Base-by-base conservation (phyloP, 2,113 vertebrate genomes). In the Bothrops jararaca region DNA sequence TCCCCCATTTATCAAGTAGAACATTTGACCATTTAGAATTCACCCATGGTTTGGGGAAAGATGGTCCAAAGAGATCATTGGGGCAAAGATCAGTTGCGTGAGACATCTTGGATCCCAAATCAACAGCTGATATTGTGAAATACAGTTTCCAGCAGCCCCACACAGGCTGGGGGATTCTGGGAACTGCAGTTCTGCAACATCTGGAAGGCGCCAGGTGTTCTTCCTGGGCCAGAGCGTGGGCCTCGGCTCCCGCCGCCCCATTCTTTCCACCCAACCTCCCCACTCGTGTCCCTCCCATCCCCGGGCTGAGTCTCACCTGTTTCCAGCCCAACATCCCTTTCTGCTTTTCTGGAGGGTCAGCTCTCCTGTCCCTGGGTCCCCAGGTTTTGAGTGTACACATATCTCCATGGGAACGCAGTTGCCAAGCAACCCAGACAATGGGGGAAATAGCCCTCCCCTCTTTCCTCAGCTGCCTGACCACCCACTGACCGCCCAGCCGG, bases 351-450 rank as follows among this genome's bases (percentile, higher is more conserved):
- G 50, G 22, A 24, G 86, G 58, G n/a, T 34, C 74, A 80, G 34
- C 34, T 74, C n/a, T 6, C n/a, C 34, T 23, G 34, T 45, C 58
- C 24, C 29, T 45, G 12, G 5, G 58, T 52, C 54, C 58, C 48
- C 22, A 26, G 58, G 86, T 52, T 52, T 54, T 54, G n/a, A 23
- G 91, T 88, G 91, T 88, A 92, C 91, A 92, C 42, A 74, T 20
- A 18, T 88, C 86, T 88, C 91, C 91, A 88, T 92, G 20, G 58
- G n/a, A 74, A 92, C 24, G 1, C 29, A 26, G 91, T 54, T 42
- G 20, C 52, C 89, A 69, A 64, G 42, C 58, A 50, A 57, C 89
- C 45, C 45, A n/a, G 57, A 60, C 45, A 64, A 48, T n/a, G 42
- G 89, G 89, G 42, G 15, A 23, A 3, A 42, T 42, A 48, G 54